A percentile compares a stretch with the other conserved stretches of the same genome.
These are phyloP conservation scores for Diarsia rubi DNA, from an alignment of 2,888 invertebrate species.

Conservation along the genomic window DNA sequence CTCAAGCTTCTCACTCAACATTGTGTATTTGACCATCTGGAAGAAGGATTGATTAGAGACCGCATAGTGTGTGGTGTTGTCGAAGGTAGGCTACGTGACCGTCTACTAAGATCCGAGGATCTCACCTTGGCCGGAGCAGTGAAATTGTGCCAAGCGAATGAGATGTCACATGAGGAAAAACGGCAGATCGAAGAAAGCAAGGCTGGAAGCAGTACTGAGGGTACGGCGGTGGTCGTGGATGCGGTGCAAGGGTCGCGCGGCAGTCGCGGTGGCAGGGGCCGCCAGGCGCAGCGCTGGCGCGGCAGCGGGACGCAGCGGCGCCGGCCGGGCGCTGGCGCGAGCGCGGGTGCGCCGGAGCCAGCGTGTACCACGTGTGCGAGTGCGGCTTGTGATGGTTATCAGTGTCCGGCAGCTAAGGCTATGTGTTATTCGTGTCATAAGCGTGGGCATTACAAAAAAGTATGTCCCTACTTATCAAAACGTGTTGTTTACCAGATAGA, in stretches of 20 bases:
- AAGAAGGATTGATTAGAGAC: background rate
- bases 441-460: background rate
- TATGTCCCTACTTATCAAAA: background rate
- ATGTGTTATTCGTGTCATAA: background rate
- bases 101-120: background rate
- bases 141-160: background rate
- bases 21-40: slow-evolving; percentile 1
- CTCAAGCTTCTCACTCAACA: background rate
- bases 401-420: background rate
- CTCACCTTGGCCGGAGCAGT: background rate
- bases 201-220: background rate
- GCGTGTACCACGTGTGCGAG: slow-evolving; percentile 2
- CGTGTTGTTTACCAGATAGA: too few species aligned
- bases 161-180: slow-evolving; percentile 7
- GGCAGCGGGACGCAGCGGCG: background rate
- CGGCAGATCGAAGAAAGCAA: background rate
- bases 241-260: background rate
- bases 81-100: background rate
- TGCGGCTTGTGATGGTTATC: slow-evolving; percentile 2
- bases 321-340: too few species aligned
- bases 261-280: slow-evolving; percentile 6
- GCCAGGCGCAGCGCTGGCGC: slow-evolving; percentile 4
- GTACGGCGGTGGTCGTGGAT: background rate
- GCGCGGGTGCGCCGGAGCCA: too few species aligned
- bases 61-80: background rate